Evolutionary conservation across 2,888 invertebrate genomes (phyloP), one percentile per base, ranked within the genome.

Genomic region (Ormyrus pomaceus): DNA sequence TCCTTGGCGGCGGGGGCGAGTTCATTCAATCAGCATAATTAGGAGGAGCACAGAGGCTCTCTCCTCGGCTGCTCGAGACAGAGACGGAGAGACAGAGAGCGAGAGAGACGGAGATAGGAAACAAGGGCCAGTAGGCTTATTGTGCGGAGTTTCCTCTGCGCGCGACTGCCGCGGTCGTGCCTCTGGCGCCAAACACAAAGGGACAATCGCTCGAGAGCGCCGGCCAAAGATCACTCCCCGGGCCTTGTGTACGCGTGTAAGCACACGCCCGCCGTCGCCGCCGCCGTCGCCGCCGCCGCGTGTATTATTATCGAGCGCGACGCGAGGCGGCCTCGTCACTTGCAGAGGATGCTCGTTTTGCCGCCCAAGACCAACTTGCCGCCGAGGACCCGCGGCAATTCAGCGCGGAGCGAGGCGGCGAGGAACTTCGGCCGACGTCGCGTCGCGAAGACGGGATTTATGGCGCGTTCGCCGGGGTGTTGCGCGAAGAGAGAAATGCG

Each of bases 21-120:
- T 75, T 76, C 55, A 71, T 72, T 76, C 71, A 76, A 80, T 80
- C 71, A 65, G 71, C 76, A 80, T 77, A 80, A 80, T 80, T 80
- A 80, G 65, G 51, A 55, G 68, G 13, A 19, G 19, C 56, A 19
- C n/a, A 19, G 46, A 19, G 19, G 19, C 13, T 13, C 13, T 13
- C 13, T 13, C 13, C 13, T 13, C 13, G 13, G 13, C 19, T 19
- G 19, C 19, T 19, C 19, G 19, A 19, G 19, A 1, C 19, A 51
- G 5, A 48, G 66, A 50, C 3, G 13, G 70, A 10, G 66, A 62
- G 68, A n/a, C 6, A 50, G 50, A n/a, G 10, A 48, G 73, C 56
- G 48, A 58, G n/a, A 9, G 62, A 62, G 61, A 19, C 7, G 59
- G 70, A 45, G 56, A 13, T 10, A 19, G 19, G 19, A 19, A 19